Base-by-base conservation (phyloP, 1,140 invertebrate genomes). In the Drosophila nigrodunni region DNA sequence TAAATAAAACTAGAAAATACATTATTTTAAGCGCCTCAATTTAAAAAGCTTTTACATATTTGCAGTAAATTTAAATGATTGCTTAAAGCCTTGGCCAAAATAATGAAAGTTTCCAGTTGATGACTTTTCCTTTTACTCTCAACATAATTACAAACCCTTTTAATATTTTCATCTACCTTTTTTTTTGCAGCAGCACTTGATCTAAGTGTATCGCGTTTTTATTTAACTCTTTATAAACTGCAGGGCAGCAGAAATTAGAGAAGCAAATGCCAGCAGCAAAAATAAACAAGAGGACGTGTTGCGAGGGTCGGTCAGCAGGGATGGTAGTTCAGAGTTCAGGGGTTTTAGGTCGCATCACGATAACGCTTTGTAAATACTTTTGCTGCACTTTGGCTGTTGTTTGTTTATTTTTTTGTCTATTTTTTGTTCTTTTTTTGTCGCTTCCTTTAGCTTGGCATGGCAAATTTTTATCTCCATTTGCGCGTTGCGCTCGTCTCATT, bases 381-480 rank as follows among this genome's bases (percentile, higher is more conserved):
- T 88, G 80, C 83, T 83, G 83, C 80, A 88, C 85, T 89, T 88
- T 87, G 72, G 60, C 79, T 77, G 77, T 75, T 74, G 57, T 72
- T 79, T 55, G 54, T 76, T 80, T 71, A 55, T 79, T 52, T 39
- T 83, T 82, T 73, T 77, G 69, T 73, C 25, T 37, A 47, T 44
- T 59, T 54, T 72, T 68, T 60, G 65, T 68, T 55, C 60, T 60
- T 44, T 83, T 87, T 83, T 83, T 80, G 80, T 83, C 80, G 83
- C 78, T 88, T 89, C 83, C 83, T 89, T 88, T 78, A 78, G 65
- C 75, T 77, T 88, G 80, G 80, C 74, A 88, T 83, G 69, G 85
- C 80, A 88, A 88, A 89, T 88, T 88, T 87, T 88, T 88, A 88
- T 88, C 85, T 89, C 85, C 85, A 80, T 89, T 89, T 80, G 77